phyloP scores from a whole-genome alignment of 2,888 invertebrate genomes.

The Diarsia brunnea region DNA sequence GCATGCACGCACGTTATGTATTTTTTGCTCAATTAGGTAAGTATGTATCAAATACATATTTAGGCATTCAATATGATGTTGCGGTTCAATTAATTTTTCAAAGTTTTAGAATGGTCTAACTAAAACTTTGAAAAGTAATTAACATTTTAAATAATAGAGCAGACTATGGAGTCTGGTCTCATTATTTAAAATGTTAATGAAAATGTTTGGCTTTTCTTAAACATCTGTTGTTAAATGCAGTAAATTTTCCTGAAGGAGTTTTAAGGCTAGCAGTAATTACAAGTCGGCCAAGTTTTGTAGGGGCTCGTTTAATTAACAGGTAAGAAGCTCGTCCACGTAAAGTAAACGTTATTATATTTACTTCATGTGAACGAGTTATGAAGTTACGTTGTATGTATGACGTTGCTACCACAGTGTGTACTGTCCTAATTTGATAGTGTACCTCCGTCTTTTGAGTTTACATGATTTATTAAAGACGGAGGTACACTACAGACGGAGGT shows the following conservation, averaged over 20 bases:
- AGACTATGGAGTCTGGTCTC: not conserved
- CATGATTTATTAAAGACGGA: not conserved
- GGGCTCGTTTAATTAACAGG: slow-evolving; percentile 38
- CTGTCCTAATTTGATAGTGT: slow-evolving; percentile 3
- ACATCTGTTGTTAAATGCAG: not conserved
- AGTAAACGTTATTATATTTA: slow-evolving; percentile 23
- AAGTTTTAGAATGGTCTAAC: not conserved
- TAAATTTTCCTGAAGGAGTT: slow-evolving; percentile 11
- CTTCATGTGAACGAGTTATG: slow-evolving; percentile 9
- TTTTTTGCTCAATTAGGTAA: no score
- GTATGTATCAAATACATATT: no score
- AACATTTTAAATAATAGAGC: no score
- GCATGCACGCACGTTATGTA: no score
- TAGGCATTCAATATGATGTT: no score
- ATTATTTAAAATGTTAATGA: not conserved
- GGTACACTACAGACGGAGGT: no score
- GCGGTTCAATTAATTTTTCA: not conserved
- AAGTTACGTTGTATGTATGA: slow-evolving; percentile 11
- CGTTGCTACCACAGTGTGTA: slow-evolving; percentile 1
- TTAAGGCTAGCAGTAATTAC: slow-evolving; percentile 32
- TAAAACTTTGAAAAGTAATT: no score
- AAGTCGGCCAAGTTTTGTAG: slow-evolving; percentile 17
- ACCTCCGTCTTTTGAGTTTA: not conserved
- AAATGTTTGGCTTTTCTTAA: not conserved
- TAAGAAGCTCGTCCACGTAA: not conserved